These are phyloP conservation scores for Parauchenoglanis punctatus DNA, from an alignment of 2,797 vertebrate genomes.

Conservation along the genomic window DNA sequence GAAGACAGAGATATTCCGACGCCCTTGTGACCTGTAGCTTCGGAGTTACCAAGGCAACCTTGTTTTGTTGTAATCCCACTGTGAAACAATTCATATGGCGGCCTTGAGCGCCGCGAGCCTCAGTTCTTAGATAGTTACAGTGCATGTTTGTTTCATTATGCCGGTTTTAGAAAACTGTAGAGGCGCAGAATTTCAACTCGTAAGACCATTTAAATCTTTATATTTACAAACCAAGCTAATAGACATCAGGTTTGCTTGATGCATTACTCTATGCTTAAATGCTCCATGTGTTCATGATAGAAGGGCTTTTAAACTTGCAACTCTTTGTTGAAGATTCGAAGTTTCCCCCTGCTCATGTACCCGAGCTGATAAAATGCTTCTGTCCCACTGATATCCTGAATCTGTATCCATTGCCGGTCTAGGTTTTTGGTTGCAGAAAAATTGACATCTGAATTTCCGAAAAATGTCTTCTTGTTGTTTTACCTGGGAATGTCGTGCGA, in stretches of 20 bases:
- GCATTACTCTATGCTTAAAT: neutral
- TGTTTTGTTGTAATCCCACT: slow-evolving; percentile 48
- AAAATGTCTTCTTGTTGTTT: neutral
- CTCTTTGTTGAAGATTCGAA: neutral
- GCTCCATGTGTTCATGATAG: neutral
- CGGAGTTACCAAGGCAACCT: slow-evolving; percentile 56
- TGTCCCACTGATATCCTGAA: neutral
- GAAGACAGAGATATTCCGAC: slow-evolving; percentile 36
- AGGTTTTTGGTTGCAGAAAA: neutral
- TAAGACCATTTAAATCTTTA: neutral
- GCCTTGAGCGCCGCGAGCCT: slow-evolving; percentile 33
- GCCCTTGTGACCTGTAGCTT: slow-evolving; percentile 56
- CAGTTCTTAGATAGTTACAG: slow-evolving; percentile 1
- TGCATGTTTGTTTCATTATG: neutral
- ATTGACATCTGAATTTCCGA: neutral
- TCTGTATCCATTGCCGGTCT: neutral
- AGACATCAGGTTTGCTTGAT: neutral
- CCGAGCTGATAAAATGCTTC: neutral
- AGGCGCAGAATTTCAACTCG: neutral
- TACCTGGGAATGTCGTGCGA: neutral
- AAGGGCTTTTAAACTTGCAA: neutral
- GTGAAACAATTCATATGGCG: slow-evolving; percentile 32
- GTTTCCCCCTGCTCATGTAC: neutral
- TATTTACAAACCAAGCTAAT: neutral
- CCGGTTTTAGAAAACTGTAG: neutral